Base-by-base conservation (phyloP, 2,797 vertebrate species). In the Synanceia verrucosa region DNA sequence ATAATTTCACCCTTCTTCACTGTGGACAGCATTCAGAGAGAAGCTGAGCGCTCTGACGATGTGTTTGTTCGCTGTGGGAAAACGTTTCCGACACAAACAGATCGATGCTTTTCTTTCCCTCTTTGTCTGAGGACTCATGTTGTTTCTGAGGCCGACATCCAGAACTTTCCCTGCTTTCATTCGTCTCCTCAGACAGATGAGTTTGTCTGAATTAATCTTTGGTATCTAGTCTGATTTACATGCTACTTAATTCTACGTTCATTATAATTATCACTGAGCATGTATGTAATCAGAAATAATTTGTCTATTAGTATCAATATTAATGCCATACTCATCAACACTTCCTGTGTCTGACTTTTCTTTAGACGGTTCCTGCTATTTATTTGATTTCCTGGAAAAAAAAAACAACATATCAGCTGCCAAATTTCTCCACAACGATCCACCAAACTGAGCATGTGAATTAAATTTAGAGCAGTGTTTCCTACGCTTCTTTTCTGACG, bases 71-170 rank as follows among this genome's bases (percentile, higher is more conserved):
- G 51, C 59, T 72, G 31, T 48, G 19, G 24, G 48, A 83, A 65
- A 28, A 46, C 67, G 72, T 85, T 86, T 87, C 76, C 78, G 7
- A 48, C 44, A 76, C 51, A 79, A 87, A 86, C 77, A 79, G 84
- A 88, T 91, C 84, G 21, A 90, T 88, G 72, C 79, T 53, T 76
- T 70, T 73, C 43, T 51, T 31, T 64, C 24, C 64, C 41, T 53
- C 18, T 55, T 66, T 76, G 68, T 73, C 47, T 63, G 50, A 72
- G 67, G 50, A 34, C 39, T 23, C 33, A 63, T 33, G 56, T 10
- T 34, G 2, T 52, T n/a, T 78, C 57, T 76, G 56, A 31, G 28
- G 65, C 68, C 53, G 29, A 65, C n/a, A 16, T 68, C 51, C 34
- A 62, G 8, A 61, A 5, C 55, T 41, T 21, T 55, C 13, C 37